Evolutionary conservation across 1,140 invertebrate genomes (phyloP).

Genomic region (Brachionus manjavacas): DNA sequence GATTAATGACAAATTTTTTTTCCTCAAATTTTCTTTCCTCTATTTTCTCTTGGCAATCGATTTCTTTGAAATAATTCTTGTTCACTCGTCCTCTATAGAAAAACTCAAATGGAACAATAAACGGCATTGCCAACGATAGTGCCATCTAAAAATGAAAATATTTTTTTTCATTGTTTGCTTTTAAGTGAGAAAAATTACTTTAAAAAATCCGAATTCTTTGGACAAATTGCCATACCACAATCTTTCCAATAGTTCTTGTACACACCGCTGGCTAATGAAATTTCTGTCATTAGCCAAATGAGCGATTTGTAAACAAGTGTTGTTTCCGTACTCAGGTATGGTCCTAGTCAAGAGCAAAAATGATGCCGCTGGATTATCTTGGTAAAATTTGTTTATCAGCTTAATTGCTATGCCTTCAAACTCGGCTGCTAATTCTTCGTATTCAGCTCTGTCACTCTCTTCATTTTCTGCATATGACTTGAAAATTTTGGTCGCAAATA

Average conservation of each 20-base stretch:
- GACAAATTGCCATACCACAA: conserved; percentile 34
- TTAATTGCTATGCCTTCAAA: conserved; percentile 3
- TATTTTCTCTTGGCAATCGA: not conserved
- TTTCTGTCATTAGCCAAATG: conserved; percentile 11
- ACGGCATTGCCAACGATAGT: not conserved
- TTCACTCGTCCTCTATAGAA: not conserved
- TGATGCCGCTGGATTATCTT: not conserved
- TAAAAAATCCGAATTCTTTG: not conserved
- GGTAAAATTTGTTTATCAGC: not conserved
- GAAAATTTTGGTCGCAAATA: conserved; percentile 26
- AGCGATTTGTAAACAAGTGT: conserved; percentile 22
- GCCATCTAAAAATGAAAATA: not conserved
- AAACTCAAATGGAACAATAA: not conserved
- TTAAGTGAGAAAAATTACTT: not conserved
- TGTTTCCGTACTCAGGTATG: conserved; percentile 1
- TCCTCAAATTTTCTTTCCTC: not conserved
- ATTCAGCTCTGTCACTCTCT: not conserved
- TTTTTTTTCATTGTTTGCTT: not conserved
- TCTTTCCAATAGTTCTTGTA: conserved; percentile 7
- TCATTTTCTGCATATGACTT: not conserved
- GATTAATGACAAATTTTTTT: not conserved
- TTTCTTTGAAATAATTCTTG: not conserved
- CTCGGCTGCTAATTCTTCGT: not conserved
- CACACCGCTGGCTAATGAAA: conserved; percentile 16
- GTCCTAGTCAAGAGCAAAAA: not conserved